Conservation (phyloP, 2,113 vertebrate species). For the Mesocricetus auratus region DNA sequence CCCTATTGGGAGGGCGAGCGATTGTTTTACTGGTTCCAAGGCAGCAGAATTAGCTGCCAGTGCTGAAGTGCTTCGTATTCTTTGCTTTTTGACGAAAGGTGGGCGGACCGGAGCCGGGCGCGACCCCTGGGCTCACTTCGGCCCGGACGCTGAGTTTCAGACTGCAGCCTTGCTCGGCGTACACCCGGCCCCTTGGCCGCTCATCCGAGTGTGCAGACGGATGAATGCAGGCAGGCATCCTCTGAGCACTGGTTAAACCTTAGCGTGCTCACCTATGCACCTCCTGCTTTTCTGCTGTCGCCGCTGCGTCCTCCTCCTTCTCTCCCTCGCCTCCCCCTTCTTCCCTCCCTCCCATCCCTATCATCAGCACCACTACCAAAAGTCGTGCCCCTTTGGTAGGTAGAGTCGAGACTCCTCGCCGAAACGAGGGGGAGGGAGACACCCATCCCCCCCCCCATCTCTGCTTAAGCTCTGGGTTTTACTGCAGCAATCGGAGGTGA, state of each 20-base stretch:
- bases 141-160: not conserved
- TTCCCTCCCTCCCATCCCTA: not conserved
- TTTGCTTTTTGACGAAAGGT: not conserved
- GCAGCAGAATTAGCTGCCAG: not conserved
- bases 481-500: conserved; percentile 76
- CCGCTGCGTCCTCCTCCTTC: not conserved
- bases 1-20: not conserved
- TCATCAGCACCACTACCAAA: not conserved
- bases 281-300: not conserved
- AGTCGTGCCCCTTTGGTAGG: conserved; percentile 4
- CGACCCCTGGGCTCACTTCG: not conserved
- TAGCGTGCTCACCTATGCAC: not conserved
- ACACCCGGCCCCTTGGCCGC: not conserved
- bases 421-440: conserved; percentile 11
- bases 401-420: not conserved
- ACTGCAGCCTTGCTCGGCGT: not conserved
- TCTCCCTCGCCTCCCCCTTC: no score
- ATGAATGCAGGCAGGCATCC: not conserved
- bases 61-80: not conserved
- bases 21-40: not conserved
- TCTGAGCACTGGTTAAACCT: not conserved
- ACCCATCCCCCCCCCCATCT: conserved; percentile 24
- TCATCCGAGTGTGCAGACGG: not conserved
- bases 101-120: not conserved
- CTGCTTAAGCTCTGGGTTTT: conserved; percentile 40